Evolutionary conservation across 2,113 vertebrate genomes (phyloP), one percentile per base, ranked within the genome.

Genomic region (Aegypius monachus): DNA sequence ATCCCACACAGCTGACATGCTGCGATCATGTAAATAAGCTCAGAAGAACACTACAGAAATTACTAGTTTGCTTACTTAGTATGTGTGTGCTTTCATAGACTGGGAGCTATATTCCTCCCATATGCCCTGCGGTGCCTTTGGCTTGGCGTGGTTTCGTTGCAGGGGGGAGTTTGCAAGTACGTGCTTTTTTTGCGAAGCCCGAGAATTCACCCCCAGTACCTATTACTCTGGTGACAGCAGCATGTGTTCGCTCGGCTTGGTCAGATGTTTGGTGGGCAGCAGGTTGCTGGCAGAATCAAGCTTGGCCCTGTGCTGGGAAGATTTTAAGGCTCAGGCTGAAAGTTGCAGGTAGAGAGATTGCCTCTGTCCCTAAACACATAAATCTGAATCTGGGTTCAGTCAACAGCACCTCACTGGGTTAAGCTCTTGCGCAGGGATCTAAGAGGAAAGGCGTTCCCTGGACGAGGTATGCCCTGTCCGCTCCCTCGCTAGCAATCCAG

Each of bases 131-230:
- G 2, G 43, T 22, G 62, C 52, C n/a, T 32, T 36, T 40, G 29
- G 11, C 7, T 2, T 31, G 65, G n/a, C 2, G 5, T 25, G 52
- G 11, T 10, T 77, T 27, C 0, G 0, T 3, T 45, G 50, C n/a
- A 3, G 11, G 2, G 32, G 4, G 43, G 53, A 21, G 22, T 3
- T 26, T 31, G 14, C 25, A 40, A 66, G 38, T 20, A 43, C 2
- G 2, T 9, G 32, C 34, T 34, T 32, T 59, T 29, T 10, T 52
- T 32, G 65, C 9, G 4, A 65, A 52, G 15, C 14, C 36, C 73
- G 36, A 26, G 71, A 42, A 16, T 29, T 70, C 53, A 34, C 12
- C 40, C 42, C 43, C 58, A 48, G 65, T 42, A 11, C 34, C 20
- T 74, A 4, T 20, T 4, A 4, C 17, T 16, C 13, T 19, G 66